phyloP scores from a whole-genome alignment of 2,888 invertebrate species.

The Melieria picta region DNA sequence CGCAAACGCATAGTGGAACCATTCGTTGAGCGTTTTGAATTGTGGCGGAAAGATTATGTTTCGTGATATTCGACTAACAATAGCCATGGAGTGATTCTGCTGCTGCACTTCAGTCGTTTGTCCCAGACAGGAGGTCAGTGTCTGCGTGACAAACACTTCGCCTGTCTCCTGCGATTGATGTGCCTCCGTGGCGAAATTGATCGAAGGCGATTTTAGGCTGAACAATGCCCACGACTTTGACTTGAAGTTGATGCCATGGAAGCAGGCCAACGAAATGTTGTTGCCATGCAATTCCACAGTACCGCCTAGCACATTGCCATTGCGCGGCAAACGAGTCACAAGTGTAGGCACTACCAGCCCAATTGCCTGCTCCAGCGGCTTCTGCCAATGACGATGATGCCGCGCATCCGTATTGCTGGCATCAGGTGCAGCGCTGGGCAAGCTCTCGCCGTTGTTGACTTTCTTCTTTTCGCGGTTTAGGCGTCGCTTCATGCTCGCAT shows the following conservation, averaged over 20 bases:
- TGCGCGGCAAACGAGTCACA: slow-evolving; percentile 74
- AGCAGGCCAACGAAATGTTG: slow-evolving; percentile 94
- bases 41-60: slow-evolving; percentile 95
- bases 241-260: slow-evolving; percentile 97
- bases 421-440: slow-evolving; percentile 39
- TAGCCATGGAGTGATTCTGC: slow-evolving; percentile 91
- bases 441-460: slow-evolving; percentile 46
- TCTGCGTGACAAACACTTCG: slow-evolving; percentile 89
- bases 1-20: slow-evolving; percentile 97
- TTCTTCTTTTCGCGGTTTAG: slow-evolving; percentile 63
- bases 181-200: slow-evolving; percentile 92
- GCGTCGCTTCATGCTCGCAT: slow-evolving; percentile 61
- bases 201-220: slow-evolving; percentile 90
- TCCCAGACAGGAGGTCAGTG: slow-evolving; percentile 88
- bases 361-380: slow-evolving; percentile 82
- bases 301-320: slow-evolving; percentile 84
- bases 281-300: slow-evolving; percentile 89
- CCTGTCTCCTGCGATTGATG: slow-evolving; percentile 81
- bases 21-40: slow-evolving; percentile 92
- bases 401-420: slow-evolving; percentile 71
- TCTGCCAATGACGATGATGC: slow-evolving; percentile 96
- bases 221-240: slow-evolving; percentile 97
- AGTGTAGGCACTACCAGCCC: slow-evolving; percentile 82
- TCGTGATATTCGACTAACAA: slow-evolving; percentile 90
- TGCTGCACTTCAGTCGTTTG: slow-evolving; percentile 72